Percentiles rank a stretch among this genome's conserved stretches.
These are phyloP conservation scores for Myathropa florea DNA, from an alignment of 2,888 invertebrate species.

Conservation along the genomic window DNA sequence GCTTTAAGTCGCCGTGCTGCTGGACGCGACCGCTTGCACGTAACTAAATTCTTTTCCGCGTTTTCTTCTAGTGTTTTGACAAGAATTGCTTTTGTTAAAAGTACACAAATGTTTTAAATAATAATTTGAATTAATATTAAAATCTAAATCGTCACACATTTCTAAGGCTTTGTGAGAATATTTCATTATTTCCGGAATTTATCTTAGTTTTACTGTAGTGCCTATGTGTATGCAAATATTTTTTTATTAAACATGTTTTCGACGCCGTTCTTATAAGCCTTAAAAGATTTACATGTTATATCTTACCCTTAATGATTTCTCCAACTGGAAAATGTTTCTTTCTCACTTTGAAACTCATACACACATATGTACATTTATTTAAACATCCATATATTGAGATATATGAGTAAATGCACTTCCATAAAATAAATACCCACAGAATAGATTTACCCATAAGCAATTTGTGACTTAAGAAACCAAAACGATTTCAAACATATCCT, in stretches of 20 bases:
- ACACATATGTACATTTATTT: neutral
- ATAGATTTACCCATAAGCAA: neutral
- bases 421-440: too few relatives aligned
- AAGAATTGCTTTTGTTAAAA: neutral
- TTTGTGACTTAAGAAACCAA: slow-evolving; percentile 9
- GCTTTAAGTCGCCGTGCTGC: neutral
- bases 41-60: neutral
- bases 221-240: too few relatives aligned
- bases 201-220: too few relatives aligned
- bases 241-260: too few relatives aligned
- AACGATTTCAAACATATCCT: slow-evolving; percentile 1
- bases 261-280: too few relatives aligned
- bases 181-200: too few relatives aligned
- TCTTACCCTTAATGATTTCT: neutral
- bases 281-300: too few relatives aligned
- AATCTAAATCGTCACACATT: neutral
- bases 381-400: neutral
- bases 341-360: neutral
- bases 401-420: neutral
- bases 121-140: neutral
- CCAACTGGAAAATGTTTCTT: neutral
- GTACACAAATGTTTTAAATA: neutral
- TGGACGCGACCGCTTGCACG: neutral
- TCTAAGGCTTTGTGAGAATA: too few relatives aligned
- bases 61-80: neutral